Evolutionary conservation across 2,888 invertebrate species (phyloP), one percentile per base, ranked within the genome.

Genomic region (Cryptocheilus praepositus): DNA sequence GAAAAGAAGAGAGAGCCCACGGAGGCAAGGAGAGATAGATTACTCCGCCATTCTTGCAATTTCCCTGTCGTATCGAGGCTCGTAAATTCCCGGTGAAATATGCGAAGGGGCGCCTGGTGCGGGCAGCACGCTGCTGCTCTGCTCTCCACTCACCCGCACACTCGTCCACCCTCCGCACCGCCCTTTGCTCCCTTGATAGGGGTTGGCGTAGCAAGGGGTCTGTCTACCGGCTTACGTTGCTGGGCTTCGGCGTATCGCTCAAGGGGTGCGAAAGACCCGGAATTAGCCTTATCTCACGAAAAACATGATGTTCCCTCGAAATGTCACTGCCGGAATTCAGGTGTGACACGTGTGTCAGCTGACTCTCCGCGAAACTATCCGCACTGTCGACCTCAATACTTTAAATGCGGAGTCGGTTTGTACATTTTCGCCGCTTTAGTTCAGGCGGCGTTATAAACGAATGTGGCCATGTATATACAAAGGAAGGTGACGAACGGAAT

Each of bases 1-100:
- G 78, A 80, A 80, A 80, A 80, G 80, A 80, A 80, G 80, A 78
- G 79, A 81, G 84, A 83, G 84, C 83, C 82, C 82, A 80, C 81
- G 83, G 84, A 88, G 86, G 85, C 87, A 88, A 87, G 88, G 88
- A 88, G 88, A 94, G 94, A 95, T 94, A 94, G 94, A 94, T 95
- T 94, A 94, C 94, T 92, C 93, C 93, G 93, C 94, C 94, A 94
- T 95, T 94, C 94, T 95, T 94, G 94, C 95, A 95, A 95, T 95
- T 94, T 95, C 94, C 94, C 94, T 94, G 95, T 95, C 95, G 94
- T 94, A 94, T 94, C 94, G 94, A 93, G 92, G 93, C 92, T 93
- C 94, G 93, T 95, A 94, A 94, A 95, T 94, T 93, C 92, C 91
- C 91, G 90, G 93, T 94, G 94, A 94, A 93, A 93, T 94, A 94